phyloP scores from a whole-genome alignment of 2,113 vertebrate species.

The Lamprotornis superbus region DNA sequence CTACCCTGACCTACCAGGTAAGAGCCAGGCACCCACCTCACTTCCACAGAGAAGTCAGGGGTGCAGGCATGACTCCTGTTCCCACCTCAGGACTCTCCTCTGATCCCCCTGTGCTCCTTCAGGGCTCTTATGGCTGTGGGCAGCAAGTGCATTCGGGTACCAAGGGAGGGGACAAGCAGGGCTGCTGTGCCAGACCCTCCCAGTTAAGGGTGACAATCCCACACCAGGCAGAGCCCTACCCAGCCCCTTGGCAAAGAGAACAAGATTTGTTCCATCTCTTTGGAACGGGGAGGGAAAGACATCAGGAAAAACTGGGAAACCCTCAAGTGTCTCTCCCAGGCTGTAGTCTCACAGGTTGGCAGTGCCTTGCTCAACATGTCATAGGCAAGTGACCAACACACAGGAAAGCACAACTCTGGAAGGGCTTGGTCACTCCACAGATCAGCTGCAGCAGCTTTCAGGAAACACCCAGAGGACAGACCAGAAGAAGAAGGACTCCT shows the following conservation, averaged over 20 bases:
- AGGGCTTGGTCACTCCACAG: not conserved
- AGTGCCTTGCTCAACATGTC: not conserved
- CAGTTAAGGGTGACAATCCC: not conserved
- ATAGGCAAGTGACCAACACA: not conserved
- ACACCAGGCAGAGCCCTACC: not conserved
- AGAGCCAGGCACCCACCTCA: not conserved
- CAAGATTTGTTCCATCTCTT: not conserved
- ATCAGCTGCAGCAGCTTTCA: not conserved
- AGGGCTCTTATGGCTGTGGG: not conserved
- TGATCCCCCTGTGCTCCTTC: not conserved
- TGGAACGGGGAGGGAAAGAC: not conserved
- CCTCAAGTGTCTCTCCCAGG: not conserved
- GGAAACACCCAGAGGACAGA: not conserved
- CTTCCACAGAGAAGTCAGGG: not conserved
- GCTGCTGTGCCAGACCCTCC: not conserved
- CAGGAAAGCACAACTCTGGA: not conserved
- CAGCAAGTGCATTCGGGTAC: not conserved
- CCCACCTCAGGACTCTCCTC: not conserved
- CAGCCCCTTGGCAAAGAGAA: not conserved
- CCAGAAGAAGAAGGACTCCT: not conserved
- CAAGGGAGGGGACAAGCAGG: not conserved
- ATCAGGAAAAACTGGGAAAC: not conserved
- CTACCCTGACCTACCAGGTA: conserved; percentile 39
- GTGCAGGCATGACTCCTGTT: not conserved
- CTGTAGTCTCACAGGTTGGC: not conserved